Percentiles rank a stretch among this genome's conserved stretches.
Conservation (phyloP, 2,888 invertebrate genomes). For the Melieria picta region DNA sequence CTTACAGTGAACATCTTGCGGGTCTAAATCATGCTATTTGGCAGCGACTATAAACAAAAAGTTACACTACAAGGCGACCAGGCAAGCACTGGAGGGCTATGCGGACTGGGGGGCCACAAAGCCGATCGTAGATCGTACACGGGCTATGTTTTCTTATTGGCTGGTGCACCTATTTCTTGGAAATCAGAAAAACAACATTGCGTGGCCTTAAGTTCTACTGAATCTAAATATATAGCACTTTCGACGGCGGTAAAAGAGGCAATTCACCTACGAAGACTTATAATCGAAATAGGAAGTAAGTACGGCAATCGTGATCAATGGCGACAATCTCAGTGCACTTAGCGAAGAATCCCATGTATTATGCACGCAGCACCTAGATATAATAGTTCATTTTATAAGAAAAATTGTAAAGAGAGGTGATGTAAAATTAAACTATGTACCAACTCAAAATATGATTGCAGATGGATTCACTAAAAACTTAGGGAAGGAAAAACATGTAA, state of each 20-base stretch:
- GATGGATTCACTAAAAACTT: background rate
- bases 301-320: constrained; percentile 4
- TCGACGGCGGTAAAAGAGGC: constrained; percentile 14
- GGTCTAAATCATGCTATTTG: constrained; percentile 9
- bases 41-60: background rate
- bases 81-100: background rate
- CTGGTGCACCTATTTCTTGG: too few species aligned
- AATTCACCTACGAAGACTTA: background rate
- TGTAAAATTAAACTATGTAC: constrained; percentile 1
- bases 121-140: background rate
- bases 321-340: constrained; percentile 8
- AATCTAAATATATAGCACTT: too few species aligned
- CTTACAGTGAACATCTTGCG: background rate
- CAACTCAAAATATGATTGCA: constrained; percentile 2
- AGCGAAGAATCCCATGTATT: constrained; percentile 15
- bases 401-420: constrained; percentile 11
- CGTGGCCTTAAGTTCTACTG: too few species aligned
- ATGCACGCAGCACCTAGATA: background rate
- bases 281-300: constrained; percentile 17
- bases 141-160: too few species aligned
- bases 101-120: background rate
- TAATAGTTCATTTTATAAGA: constrained; percentile 1
- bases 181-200: too few species aligned
- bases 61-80: background rate
- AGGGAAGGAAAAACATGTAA: too few species aligned